Evolutionary conservation across 2,888 invertebrate genomes (phyloP), one percentile per base, ranked within the genome.

Genomic region (Dicyrtoma fusca): DNA sequence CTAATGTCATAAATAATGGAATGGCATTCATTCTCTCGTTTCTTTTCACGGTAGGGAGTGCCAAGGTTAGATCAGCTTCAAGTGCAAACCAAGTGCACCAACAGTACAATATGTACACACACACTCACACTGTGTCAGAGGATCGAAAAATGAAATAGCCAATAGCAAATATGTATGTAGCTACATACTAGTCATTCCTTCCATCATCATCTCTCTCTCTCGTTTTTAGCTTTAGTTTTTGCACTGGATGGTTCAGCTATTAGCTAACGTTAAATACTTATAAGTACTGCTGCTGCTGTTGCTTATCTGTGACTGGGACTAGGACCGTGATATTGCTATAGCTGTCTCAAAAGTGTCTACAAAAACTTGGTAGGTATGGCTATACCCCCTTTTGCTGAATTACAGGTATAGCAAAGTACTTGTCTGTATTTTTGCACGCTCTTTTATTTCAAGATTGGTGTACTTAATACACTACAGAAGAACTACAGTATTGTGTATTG

Each of bases 1-100:
- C 68, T 68, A 68, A 68, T 68, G 68, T 59, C 68, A 68, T 68
- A 68, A 68, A 68, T 68, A 68, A 68, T 68, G 42, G 68, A 68
- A 68, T 68, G 68, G 68, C 68, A 19, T 53, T 59, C 17, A n/a
- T 34, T 59, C 59, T 57, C 44, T 68, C 68, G 21, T 64, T 49
- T 68, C 68, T 57, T 57, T 64, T 57, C 57, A 59, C 68, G 57
- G 57, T 68, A 57, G 68, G 68, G 68, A 68, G 68, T 68, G 68
- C 68, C 68, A 68, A 68, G 68, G 68, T 68, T 68, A 57, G 23
- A 61, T 61, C 44, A 19, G 44, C 61, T 61, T 66, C 53, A 66
- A 66, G 66, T 66, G 66, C 51, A 57, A 66, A 66, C 49, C 66
- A 66, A 66, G 66, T 53, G 55, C 68, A 68, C 55, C 55, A 68